Percentiles rank a stretch among this genome's conserved stretches.
Evolutionary conservation across 2,888 invertebrate genomes (phyloP).

Genomic region (Steinernema hermaphroditum): DNA sequence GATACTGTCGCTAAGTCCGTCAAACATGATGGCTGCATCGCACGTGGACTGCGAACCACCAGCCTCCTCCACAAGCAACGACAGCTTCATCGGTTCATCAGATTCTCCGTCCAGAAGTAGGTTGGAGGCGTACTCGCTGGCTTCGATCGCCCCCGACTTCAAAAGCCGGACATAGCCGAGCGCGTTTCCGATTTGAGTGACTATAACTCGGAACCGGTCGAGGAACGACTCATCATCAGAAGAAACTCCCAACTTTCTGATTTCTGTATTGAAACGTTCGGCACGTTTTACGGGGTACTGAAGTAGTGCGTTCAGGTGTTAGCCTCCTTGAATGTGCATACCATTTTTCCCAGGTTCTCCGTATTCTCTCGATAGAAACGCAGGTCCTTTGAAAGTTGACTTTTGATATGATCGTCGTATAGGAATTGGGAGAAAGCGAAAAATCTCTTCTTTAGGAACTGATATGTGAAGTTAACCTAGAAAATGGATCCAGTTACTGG

Average conservation of each 20-base stretch:
- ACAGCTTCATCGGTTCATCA: conserved; percentile 22
- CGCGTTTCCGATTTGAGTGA: conserved; percentile 80
- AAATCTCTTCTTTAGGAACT: conserved; percentile 84
- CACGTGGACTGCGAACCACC: conserved; percentile 13
- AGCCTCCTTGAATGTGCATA: conserved; percentile 42
- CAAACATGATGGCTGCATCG: conserved; percentile 22
- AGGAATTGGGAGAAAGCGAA: conserved; percentile 93
- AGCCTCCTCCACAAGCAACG: conserved; percentile 5
- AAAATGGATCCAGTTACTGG: conserved; percentile 22
- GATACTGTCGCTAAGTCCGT: conserved; percentile 27
- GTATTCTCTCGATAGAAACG: conserved; percentile 80
- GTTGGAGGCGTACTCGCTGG: conserved; percentile 86
- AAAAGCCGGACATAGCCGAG: conserved; percentile 93
- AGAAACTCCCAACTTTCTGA: conserved; percentile 82
- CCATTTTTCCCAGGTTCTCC: conserved; percentile 73
- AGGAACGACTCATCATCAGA: conserved; percentile 83
- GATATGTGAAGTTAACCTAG: conserved; percentile 72
- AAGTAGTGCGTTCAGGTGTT: too few relatives aligned
- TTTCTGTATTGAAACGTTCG: conserved; percentile 88
- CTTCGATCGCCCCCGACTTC: conserved; percentile 84
- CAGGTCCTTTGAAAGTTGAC: conserved; percentile 78
- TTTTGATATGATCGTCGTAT: conserved; percentile 96
- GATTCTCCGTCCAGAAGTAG: conserved; percentile 76
- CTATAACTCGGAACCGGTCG: conserved; percentile 86
- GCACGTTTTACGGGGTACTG: conserved; percentile 82